Evolutionary conservation across 2,797 vertebrate genomes (phyloP).

Genomic region (Spondyliosoma cantharus): DNA sequence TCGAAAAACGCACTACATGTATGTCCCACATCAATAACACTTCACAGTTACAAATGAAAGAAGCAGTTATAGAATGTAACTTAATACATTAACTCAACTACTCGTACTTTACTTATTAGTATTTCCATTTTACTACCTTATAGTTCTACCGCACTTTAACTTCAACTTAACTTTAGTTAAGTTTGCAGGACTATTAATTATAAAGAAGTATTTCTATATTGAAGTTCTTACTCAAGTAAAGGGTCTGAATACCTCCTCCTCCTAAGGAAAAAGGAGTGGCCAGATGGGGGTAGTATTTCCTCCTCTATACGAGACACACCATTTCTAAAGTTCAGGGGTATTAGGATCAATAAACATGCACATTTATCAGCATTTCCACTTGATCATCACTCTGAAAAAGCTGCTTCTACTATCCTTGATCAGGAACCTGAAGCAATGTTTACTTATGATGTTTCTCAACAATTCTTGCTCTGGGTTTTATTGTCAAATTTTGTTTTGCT

Average conservation of each 20-base stretch:
- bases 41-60: too few relatives aligned
- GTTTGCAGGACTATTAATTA: neutral
- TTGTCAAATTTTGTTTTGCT: neutral
- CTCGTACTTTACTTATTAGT: too few relatives aligned
- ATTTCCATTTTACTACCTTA: too few relatives aligned
- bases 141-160: neutral
- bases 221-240: neutral
- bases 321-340: neutral
- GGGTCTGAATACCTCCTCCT: neutral
- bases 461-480: neutral
- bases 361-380: neutral
- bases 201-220: neutral
- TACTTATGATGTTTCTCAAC: neutral
- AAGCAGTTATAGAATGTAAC: too few relatives aligned
- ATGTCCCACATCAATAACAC: too few relatives aligned
- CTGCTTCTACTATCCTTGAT: neutral
- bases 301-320: neutral
- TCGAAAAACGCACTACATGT: too few relatives aligned
- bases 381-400: neutral
- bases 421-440: neutral
- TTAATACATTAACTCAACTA: too few relatives aligned
- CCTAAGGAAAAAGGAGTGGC: neutral
- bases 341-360: neutral
- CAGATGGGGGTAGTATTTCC: slow-evolving; percentile 54
- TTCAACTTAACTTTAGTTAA: too few relatives aligned